Base-by-base conservation (phyloP, 2,797 vertebrate species). In the Sciurus vulgaris region DNA sequence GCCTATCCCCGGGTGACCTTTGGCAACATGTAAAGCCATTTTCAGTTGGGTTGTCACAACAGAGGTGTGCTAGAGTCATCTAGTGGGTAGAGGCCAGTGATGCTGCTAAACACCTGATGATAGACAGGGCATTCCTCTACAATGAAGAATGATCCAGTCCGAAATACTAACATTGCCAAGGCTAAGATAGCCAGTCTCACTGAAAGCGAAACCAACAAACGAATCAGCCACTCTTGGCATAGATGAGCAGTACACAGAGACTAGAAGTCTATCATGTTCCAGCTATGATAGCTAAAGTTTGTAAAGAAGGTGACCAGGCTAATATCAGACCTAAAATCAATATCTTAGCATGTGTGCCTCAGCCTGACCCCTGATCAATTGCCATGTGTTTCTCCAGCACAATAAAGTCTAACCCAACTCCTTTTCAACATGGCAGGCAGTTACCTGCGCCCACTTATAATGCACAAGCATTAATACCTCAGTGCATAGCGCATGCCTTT, bases 361-460 rank as follows among this genome's bases (percentile, higher is more conserved):
- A 38, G 30, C 38, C 59, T 92, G 76, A 88, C 22, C 18, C 12
- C 86, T 92, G 41, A 77, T 79, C 87, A 61, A 61, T 44, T n/a
- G 67, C 47, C 95, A 88, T 2, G 44, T 90, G 90, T 91, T 86
- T 93, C 90, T 88, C 56, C 56, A 78, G 44, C 44, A 73, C 76
- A 14, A 54, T 89, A 86, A 94, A 91, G 67, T 59, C 59, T 30
- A 81, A 77, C 84, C 72, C 33, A 15, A 59, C n/a, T 54, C 63
- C n/a, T 86, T 41, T 87, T 86, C 63, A 35, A n/a, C 24, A 4
- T 24, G 33, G 28, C 51, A 35, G 10, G 1, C 10, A 17, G 38
- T 38, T 74, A 85, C 86, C 79, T 74, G 74, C 61, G 3, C 7
- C 47, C 65, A 22, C 78, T 87, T 95, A 2, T 3, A 6, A 67